Base-by-base conservation (phyloP, 2,113 vertebrate genomes). In the Campylomormyrus numenius region DNA sequence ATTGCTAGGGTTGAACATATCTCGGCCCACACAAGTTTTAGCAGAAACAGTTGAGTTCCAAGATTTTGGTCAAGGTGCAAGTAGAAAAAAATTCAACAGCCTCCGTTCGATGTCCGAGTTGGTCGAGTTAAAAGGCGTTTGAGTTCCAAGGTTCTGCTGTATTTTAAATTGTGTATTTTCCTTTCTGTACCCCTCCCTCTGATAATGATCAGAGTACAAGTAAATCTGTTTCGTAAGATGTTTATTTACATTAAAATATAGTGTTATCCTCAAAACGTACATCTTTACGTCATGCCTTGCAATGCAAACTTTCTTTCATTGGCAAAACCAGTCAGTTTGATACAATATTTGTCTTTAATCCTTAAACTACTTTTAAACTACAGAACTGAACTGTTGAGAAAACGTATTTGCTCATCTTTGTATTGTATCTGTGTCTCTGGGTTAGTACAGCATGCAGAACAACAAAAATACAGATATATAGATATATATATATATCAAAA, bases 161-260 rank as follows among this genome's bases (percentile, higher is more conserved):
- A 66, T 31, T 66, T 31, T 66, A 66, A 66, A 66, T 10, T 27
- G n/a, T 27, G 62, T 27, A 31, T 42, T 80, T 80, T 80, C 35
- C 15, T 42, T 11, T 19, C 11, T 42, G 35, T 1, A 1, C 15
- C 10, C 39, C 4, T 6, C 46, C 17, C 50, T 31, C 45, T 62
- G 39, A 89, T 88, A 90, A 92, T 85, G 85, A 35, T 46, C 53
- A 24, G 93, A 92, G 90, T 91, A 92, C 92, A 93, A 93, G 19
- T 83, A 10, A 39, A 85, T 85, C 89, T 94, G 80, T 90, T 95
- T 92, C 90, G 93, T 91, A 95, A 92, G 90, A 92, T 21, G 92
- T 96, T 96, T 96, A 96, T 96, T 96, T 95, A 96, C 96, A 96
- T 92, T 91, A 92, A 92, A 92, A 90, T 90, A 88, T 90, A 88